Evolutionary conservation across 2,797 vertebrate genomes (phyloP).

Genomic region (Dromococcyx pavoninus): DNA sequence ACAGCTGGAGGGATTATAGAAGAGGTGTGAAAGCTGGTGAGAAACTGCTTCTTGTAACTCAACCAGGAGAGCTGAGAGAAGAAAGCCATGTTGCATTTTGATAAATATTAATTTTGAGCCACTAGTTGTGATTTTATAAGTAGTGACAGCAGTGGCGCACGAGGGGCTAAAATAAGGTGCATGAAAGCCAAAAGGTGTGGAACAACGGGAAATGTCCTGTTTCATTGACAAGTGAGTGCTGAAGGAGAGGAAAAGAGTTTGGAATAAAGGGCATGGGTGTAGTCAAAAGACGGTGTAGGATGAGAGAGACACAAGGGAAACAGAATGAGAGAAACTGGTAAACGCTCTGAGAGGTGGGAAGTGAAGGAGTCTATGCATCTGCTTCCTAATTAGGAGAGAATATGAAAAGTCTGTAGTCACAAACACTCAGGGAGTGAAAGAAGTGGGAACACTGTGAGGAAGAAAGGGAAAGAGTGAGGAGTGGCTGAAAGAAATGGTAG

Average conservation of each 20-base stretch:
- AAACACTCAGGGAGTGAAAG: background rate
- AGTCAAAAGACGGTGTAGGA: background rate
- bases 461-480: background rate
- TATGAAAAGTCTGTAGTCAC: background rate
- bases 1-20: background rate
- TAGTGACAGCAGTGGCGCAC: background rate
- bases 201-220: background rate
- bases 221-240: background rate
- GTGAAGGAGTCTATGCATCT: background rate
- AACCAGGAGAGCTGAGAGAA: background rate
- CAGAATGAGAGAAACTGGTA: background rate
- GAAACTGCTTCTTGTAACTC: background rate
- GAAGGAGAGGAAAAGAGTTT: background rate
- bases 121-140: background rate
- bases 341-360: background rate
- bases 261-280: background rate
- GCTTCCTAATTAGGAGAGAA: background rate
- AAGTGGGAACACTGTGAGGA: background rate
- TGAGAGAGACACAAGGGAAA: background rate
- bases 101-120: background rate
- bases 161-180: background rate
- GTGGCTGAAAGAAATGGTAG: background rate
- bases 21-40: background rate
- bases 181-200: background rate
- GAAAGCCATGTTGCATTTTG: background rate